Base-by-base conservation (phyloP, 1,140 invertebrate genomes). In the Drosophila parvula region DNA sequence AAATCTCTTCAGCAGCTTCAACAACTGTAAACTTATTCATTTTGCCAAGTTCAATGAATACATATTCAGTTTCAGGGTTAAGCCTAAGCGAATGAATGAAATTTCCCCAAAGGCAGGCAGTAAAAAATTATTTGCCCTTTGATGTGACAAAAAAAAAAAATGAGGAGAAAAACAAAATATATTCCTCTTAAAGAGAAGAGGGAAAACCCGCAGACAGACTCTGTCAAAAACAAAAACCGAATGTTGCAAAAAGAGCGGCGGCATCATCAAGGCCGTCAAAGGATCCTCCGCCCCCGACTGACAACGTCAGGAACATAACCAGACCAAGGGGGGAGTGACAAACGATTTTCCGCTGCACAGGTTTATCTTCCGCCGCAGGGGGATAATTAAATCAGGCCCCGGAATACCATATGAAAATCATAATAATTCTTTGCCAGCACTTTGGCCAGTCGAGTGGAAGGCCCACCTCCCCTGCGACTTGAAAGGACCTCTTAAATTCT, bases 151-250 rank as follows among this genome's bases (percentile, higher is more conserved):
- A 60, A 56, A 70, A 70, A 44, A 69, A 53, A 32, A 63, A n/a
- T n/a, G n/a, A n/a, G n/a, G 40, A 59, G 47, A 69, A 43, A 57
- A 73, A 22, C 2, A 45, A 74, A 67, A 59, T 65, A 51, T 38
- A 53, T 57, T 48, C 45, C 22, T 44, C 30, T 43, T 36, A 55
- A 56, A 41, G 12, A n/a, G 11, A 16, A 67, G 51, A 14, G n/a
- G 41, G 28, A 11, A 43, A 45, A 18, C 34, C 51, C 60, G 36
- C 60, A 75, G 60, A 75, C 58, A 76, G 55, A 56, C 53, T 74
- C 41, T 75, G 60, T 65, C 74, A 77, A 44, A 76, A 76, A 60
- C 73, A 76, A 76, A 61, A 76, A 43, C 61, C 36, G n/a, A 65
- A 67, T 28, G 50, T 47, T 56, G 18, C 61, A 48, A 48, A 70